Conservation (phyloP, 1,140 invertebrate species). For the Heliconius himera region DNA sequence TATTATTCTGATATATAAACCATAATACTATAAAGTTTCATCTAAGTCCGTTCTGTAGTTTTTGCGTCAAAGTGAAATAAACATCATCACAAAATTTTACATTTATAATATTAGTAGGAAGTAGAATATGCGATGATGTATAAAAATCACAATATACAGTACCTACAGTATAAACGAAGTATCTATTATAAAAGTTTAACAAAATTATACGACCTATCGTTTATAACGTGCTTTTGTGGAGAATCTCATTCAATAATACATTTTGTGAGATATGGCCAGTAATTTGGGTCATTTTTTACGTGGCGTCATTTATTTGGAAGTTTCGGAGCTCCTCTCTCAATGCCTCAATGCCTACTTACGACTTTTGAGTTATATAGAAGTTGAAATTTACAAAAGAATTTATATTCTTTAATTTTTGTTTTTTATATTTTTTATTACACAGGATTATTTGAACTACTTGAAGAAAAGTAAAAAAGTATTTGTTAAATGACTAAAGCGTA, state of each 20-base stretch:
- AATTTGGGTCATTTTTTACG: constrained; percentile 14
- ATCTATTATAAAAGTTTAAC: not conserved
- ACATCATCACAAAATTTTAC: too few species aligned
- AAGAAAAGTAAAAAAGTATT: too few species aligned
- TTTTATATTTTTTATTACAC: not conserved
- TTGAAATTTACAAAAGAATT: not conserved
- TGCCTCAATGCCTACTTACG: constrained; percentile 10
- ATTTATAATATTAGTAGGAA: too few species aligned
- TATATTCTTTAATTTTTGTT: not conserved
- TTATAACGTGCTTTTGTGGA: not conserved
- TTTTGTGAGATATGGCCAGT: constrained; percentile 14
- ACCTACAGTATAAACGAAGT: not conserved
- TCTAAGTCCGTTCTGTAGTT: too few species aligned
- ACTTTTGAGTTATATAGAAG: constrained; percentile 14
- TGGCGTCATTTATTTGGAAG: not conserved
- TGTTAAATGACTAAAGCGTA: too few species aligned
- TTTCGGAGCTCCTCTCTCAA: not conserved
- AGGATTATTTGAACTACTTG: not conserved
- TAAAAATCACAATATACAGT: not conserved
- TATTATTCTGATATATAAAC: too few species aligned
- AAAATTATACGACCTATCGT: constrained; percentile 9
- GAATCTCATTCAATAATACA: constrained; percentile 19
- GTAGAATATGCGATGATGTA: too few species aligned
- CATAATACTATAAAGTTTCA: too few species aligned
- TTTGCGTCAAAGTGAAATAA: too few species aligned